Percentiles rank a stretch among this genome's conserved stretches.
Evolutionary conservation across 2,888 invertebrate species (phyloP).

Genomic region (Cyclophora albipunctata): DNA sequence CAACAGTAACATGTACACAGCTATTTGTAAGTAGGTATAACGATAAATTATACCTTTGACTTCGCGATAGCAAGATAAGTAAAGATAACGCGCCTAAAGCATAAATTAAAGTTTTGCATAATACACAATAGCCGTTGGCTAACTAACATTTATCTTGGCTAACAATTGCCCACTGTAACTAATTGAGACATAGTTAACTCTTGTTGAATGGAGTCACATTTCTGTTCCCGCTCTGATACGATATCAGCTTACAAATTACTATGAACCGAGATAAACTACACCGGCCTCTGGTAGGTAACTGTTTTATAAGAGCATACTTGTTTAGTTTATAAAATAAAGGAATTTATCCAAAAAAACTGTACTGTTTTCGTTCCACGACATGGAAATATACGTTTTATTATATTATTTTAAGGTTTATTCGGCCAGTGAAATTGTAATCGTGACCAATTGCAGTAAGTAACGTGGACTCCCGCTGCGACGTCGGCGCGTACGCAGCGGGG

Average conservation of each 20-base stretch:
- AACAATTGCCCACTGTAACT: too few species aligned
- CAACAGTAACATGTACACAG: too few species aligned
- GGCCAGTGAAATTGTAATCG: conserved; percentile 56
- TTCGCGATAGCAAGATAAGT: too few species aligned
- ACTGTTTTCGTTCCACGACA: background rate
- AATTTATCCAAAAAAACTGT: background rate
- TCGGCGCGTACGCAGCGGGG: conserved; percentile 52
- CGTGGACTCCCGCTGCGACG: conserved; percentile 43
- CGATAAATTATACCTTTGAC: too few species aligned
- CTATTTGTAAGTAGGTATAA: too few species aligned
- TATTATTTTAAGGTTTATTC: conserved; percentile 44
- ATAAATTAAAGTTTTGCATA: too few species aligned
- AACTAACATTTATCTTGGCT: too few species aligned
- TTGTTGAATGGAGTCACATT: conserved; percentile 24
- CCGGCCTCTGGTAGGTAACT: conserved; percentile 19
- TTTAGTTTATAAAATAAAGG: conserved; percentile 24
- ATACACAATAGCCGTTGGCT: too few species aligned
- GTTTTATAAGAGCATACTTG: conserved; percentile 8
- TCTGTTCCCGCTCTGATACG: conserved; percentile 24
- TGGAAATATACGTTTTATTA: conserved; percentile 25
- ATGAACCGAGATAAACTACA: conserved; percentile 30
- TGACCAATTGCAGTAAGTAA: conserved; percentile 62
- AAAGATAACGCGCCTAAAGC: too few species aligned
- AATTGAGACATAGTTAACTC: conserved; percentile 6
- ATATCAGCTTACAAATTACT: conserved; percentile 36